Evolutionary conservation across 64 coral and sea anemone species (phyloP), one percentile per base, ranked within the genome.

Genomic region (Montipora sp.): DNA sequence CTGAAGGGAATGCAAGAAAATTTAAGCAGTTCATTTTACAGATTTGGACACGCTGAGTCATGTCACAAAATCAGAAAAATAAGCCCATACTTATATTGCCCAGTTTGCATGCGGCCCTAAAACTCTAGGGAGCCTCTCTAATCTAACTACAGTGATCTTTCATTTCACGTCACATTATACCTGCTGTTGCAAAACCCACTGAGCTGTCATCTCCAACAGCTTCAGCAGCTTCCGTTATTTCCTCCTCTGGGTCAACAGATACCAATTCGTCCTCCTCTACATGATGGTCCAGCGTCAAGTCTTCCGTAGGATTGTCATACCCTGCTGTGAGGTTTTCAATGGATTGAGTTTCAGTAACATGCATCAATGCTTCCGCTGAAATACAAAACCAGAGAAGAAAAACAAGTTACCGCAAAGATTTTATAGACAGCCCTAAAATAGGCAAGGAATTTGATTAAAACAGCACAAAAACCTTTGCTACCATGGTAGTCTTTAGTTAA

Each of bases 141-240:
- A 36, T 36, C 36, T 36, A 36, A 36, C 36, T 36, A 36, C 0
- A 2, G 36, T 36, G 36, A 36, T 36, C 1, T 36, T 59, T 9
- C 57, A 59, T 0, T 68, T 13, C 12, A 68, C 1, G 16, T 4
- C 22, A 24, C 6, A 4, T 9, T 48, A 19, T 68, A 84, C 82
- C 82, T 85, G 82, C 44, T 10, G 7, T 44, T 7, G 65, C 13
- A 11, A 71, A 72, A 20, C 12, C 82, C 36, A 19, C 10, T 74
- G 53, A 15, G 16, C 67, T 45, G 3, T 80, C 77, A 24, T 80
- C 89, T 57, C 49, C 77, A 22, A 71, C 16, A 50, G 45, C 63
- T 58, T 79, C 89, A 45, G 61, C 77, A 81, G 19, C 23, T 90
- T 68, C 89, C 4, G 19, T 36, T 4, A 73, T 15, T 81, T 79